A percentile compares a stretch with the other conserved stretches of the same genome.
Evolutionary conservation across 2,888 invertebrate genomes (phyloP).

Genomic region (Macrophya annulata): DNA sequence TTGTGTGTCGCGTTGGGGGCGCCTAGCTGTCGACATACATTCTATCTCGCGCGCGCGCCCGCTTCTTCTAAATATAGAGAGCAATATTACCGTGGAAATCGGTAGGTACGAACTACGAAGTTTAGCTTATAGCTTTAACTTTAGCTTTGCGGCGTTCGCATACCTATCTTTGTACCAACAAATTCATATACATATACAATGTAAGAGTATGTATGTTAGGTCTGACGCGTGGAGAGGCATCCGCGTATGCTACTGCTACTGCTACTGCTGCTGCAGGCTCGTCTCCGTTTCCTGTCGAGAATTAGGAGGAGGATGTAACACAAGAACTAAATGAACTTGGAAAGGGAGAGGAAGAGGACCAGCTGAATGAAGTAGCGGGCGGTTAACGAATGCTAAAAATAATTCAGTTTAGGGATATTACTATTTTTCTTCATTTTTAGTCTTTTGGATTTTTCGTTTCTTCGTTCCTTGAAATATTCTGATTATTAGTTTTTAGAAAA

Average conservation of each 20-base stretch:
- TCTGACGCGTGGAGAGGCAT: background rate
- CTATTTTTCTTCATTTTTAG: background rate
- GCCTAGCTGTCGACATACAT: slow-evolving; percentile 15
- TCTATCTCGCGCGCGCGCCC: slow-evolving; percentile 6
- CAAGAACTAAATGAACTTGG: background rate
- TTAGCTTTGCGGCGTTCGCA: background rate
- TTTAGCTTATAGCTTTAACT: background rate
- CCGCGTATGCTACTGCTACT: background rate
- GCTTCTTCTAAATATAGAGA: slow-evolving; percentile 46
- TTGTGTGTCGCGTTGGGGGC: background rate
- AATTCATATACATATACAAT: background rate
- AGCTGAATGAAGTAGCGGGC: background rate
- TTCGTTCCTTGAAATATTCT: background rate
- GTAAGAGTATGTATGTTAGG: background rate
- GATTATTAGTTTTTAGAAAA: too few relatives aligned
- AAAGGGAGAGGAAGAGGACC: background rate
- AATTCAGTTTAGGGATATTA: background rate
- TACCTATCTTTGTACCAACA: background rate
- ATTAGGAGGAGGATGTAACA: background rate
- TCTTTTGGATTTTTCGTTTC: background rate
- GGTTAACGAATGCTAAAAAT: slow-evolving; percentile 1
- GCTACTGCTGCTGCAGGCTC: background rate
- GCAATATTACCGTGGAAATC: slow-evolving; percentile 47
- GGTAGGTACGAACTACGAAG: background rate
- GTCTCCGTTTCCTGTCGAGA: slow-evolving; percentile 15